phyloP scores from a whole-genome alignment of 2,888 invertebrate species.

The Rotaria magnacalcarata region DNA sequence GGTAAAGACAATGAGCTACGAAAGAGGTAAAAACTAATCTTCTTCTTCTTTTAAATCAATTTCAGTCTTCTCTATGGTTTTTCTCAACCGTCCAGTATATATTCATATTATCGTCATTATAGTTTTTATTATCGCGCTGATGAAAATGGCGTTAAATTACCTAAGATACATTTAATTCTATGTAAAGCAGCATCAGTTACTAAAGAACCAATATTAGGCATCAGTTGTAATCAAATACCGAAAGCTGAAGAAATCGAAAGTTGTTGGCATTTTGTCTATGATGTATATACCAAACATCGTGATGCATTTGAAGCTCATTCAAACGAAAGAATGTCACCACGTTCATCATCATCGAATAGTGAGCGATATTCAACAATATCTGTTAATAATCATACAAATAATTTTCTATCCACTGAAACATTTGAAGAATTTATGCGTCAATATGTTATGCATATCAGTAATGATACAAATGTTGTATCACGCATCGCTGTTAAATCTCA shows the following conservation, averaged over 20 bases:
- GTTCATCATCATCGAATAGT: neutral
- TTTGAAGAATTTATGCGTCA: conserved; percentile 41
- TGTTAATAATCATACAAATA: neutral
- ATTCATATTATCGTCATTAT: conserved; percentile 44
- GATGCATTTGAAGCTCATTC: conserved; percentile 36
- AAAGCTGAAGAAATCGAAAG: conserved; percentile 29
- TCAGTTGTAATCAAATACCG: no score
- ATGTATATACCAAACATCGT: conserved; percentile 43
- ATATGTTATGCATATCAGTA: conserved; percentile 40
- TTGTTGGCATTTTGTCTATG: conserved; percentile 41
- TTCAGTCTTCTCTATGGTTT: conserved; percentile 40
- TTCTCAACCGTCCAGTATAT: conserved; percentile 40
- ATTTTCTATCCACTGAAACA: neutral
- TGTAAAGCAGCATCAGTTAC: neutral
- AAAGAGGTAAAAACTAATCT: neutral
- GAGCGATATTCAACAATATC: neutral
- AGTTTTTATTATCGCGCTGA: conserved; percentile 41
- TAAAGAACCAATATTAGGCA: neutral
- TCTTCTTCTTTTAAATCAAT: neutral
- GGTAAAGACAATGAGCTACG: neutral
- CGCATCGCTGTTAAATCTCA: conserved; percentile 41
- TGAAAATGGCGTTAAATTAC: conserved; percentile 38
- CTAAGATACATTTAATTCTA: conserved; percentile 42
- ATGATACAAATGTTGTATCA: conserved; percentile 38
- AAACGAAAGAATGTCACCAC: neutral